These are phyloP conservation scores for Drymonia ruficornis DNA, from an alignment of 2,888 invertebrate genomes.

Conservation along the genomic window DNA sequence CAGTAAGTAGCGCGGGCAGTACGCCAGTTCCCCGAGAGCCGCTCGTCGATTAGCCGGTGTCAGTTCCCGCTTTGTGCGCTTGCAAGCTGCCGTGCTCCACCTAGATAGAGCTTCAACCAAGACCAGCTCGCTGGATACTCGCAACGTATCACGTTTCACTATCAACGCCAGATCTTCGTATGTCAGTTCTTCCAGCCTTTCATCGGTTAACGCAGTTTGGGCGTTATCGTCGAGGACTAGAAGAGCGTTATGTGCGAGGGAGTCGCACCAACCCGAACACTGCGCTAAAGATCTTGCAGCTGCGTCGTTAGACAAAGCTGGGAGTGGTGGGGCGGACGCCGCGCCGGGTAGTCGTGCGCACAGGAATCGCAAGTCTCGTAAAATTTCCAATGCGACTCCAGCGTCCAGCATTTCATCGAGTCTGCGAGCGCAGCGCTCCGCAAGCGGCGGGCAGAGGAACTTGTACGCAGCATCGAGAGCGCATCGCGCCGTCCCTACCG, in stretches of 20 bases:
- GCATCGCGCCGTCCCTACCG: slow-evolving; percentile 87
- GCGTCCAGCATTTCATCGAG: slow-evolving; percentile 87
- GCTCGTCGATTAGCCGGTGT: slow-evolving; percentile 74
- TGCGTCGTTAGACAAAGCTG: slow-evolving; percentile 66
- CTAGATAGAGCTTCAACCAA: slow-evolving; percentile 86
- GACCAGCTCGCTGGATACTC: slow-evolving; percentile 86
- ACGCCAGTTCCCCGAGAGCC: slow-evolving; percentile 81
- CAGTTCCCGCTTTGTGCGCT: slow-evolving; percentile 71
- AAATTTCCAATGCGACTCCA: slow-evolving; percentile 87
- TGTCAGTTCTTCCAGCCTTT: slow-evolving; percentile 83
- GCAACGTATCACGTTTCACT: slow-evolving; percentile 87
- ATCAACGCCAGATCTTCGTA: slow-evolving; percentile 87
- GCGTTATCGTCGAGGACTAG: slow-evolving; percentile 77
- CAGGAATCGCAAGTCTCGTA: slow-evolving; percentile 82
- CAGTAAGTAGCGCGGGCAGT: slow-evolving; percentile 87
- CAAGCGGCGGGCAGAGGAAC: slow-evolving; percentile 88
- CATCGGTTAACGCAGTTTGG: slow-evolving; percentile 68
- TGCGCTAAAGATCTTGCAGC: slow-evolving; percentile 72
- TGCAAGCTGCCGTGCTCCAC: slow-evolving; percentile 78
- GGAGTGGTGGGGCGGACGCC: slow-evolving; percentile 79
- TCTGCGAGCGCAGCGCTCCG: slow-evolving; percentile 87
- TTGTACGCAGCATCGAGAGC: slow-evolving; percentile 90
- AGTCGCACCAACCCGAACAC: slow-evolving; percentile 83
- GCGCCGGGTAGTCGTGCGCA: slow-evolving; percentile 75
- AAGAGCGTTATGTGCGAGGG: slow-evolving; percentile 88